A percentile compares a stretch with the other conserved stretches of the same genome.
These are phyloP conservation scores for Hedychridium roseum DNA, from an alignment of 2,888 invertebrate species.

Conservation along the genomic window DNA sequence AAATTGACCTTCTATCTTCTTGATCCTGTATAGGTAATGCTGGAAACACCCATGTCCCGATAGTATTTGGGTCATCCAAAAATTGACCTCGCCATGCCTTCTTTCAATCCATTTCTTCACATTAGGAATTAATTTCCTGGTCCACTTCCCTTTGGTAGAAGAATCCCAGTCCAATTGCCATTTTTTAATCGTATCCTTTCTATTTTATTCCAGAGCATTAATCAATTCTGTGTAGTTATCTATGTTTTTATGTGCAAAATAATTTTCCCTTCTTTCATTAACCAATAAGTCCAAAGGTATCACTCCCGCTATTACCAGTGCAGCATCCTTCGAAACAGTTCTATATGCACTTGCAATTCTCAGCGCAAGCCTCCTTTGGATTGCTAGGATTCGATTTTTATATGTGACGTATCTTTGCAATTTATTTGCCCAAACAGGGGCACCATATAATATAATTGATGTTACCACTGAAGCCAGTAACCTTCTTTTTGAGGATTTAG, in stretches of 20 bases:
- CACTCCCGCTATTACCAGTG: neutral
- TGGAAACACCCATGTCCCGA: neutral
- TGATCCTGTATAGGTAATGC: neutral
- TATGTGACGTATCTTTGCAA: too few relatives aligned
- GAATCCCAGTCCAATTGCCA: neutral
- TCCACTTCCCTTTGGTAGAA: neutral
- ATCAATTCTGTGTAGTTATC: neutral
- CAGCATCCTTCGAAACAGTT: too few relatives aligned
- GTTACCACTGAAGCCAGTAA: too few relatives aligned
- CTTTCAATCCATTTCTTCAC: neutral
- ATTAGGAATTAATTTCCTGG: neutral
- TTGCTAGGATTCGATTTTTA: too few relatives aligned
- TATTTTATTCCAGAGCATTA: too few relatives aligned
- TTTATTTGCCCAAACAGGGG: too few relatives aligned
- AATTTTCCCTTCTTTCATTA: neutral
- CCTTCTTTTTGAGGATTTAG: too few relatives aligned
- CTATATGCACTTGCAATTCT: too few relatives aligned
- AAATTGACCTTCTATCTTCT: neutral
- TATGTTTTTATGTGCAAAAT: neutral
- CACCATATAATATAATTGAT: too few relatives aligned
- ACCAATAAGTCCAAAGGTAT: neutral
- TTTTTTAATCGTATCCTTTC: too few relatives aligned
- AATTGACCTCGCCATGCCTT: neutral
- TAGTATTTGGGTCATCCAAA: neutral
- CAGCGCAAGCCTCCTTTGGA: neutral